phyloP scores from a whole-genome alignment of 2,888 invertebrate species.

The Cataglyphis cursor region DNA sequence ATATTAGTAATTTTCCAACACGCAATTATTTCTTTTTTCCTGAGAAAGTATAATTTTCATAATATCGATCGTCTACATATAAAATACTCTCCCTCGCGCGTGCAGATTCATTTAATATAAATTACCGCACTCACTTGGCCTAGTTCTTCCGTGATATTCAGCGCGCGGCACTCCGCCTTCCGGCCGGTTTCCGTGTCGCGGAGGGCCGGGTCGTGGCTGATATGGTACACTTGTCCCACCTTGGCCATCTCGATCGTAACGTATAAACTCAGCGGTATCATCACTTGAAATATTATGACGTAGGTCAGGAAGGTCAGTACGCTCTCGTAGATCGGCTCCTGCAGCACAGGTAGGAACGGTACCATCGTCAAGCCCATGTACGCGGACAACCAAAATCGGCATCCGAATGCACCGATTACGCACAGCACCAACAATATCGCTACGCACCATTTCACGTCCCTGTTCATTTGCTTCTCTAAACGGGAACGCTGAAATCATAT shows the following conservation, averaged over 20 bases:
- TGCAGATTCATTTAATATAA: constrained; percentile 52
- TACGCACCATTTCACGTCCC: constrained; percentile 98
- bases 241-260: constrained; percentile 99
- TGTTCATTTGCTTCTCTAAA: constrained; percentile 97
- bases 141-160: constrained; percentile 98
- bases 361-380: constrained; percentile 87
- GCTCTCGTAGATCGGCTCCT: constrained; percentile 91
- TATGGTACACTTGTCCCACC: constrained; percentile 97
- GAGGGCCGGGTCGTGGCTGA: constrained; percentile 95
- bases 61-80: not conserved
- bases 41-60: not conserved
- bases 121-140: constrained; percentile 91
- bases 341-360: constrained; percentile 90
- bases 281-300: constrained; percentile 97
- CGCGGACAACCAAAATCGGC: constrained; percentile 93
- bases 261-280: constrained; percentile 98
- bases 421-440: constrained; percentile 96
- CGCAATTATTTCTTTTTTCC: not conserved
- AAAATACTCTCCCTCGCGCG: not conserved
- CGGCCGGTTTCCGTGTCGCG: constrained; percentile 95
- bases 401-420: constrained; percentile 96
- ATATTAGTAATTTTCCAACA: not conserved
- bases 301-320: constrained; percentile 97
- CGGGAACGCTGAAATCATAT: constrained; percentile 93
- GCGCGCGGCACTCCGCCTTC: constrained; percentile 95